These are phyloP conservation scores for Plusia festucae DNA, from an alignment of 2,888 invertebrate genomes.

Conservation along the genomic window DNA sequence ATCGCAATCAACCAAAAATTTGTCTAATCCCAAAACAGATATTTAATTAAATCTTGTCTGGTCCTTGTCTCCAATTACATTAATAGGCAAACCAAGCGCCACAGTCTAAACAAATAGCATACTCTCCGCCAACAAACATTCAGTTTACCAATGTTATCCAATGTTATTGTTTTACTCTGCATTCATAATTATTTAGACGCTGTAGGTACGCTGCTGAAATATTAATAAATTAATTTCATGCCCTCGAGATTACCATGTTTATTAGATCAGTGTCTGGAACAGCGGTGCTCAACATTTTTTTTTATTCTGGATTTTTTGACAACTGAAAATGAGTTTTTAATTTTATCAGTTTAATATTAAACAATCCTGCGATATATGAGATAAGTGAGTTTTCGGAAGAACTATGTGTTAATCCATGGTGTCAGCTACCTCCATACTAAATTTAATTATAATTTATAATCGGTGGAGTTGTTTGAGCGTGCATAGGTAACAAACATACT, in stretches of 20 bases:
- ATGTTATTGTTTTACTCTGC: constrained; percentile 17
- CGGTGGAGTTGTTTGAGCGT: too few relatives aligned
- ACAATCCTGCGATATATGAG: too few relatives aligned
- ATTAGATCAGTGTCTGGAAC: constrained; percentile 19
- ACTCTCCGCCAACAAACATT: constrained; percentile 19
- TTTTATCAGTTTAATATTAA: too few relatives aligned
- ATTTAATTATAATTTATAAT: too few relatives aligned
- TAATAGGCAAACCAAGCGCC: constrained; percentile 10
- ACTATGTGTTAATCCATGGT: too few relatives aligned
- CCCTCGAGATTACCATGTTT: constrained; percentile 30
- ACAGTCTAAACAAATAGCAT: constrained; percentile 11
- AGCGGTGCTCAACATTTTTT: constrained; percentile 12
- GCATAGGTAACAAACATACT: too few relatives aligned
- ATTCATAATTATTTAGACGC: constrained; percentile 17
- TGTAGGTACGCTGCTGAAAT: constrained; percentile 20
- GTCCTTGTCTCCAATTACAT: constrained; percentile 9
- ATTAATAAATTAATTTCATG: constrained; percentile 35
- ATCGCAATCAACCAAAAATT: not conserved
- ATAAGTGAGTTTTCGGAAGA: too few relatives aligned
- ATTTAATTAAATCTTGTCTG: constrained; percentile 4
- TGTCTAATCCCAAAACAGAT: constrained; percentile 7
- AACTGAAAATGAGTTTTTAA: too few relatives aligned
- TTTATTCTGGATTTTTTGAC: not conserved
- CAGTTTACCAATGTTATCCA: constrained; percentile 23
- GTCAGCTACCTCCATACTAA: too few relatives aligned